A percentile compares a stretch with the other conserved stretches of the same genome.
Evolutionary conservation across 2,797 vertebrate genomes (phyloP).

Genomic region (Sebastiscus albofasciatus): DNA sequence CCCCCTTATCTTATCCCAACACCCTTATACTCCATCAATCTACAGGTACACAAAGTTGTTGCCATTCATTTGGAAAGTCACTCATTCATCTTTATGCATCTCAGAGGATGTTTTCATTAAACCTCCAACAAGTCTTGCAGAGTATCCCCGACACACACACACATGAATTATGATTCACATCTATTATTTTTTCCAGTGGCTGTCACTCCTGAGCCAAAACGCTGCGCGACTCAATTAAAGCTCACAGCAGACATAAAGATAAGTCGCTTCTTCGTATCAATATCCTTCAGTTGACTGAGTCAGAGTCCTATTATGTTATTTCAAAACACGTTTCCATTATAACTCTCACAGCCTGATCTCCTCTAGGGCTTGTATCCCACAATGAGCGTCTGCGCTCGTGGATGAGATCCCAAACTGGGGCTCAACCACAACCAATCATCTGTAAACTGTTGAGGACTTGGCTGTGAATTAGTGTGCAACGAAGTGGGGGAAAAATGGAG

Average conservation of each 20-base stretch:
- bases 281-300: conserved; percentile 40
- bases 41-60: neutral
- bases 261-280: conserved; percentile 26
- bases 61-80: neutral
- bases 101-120: conserved; percentile 15
- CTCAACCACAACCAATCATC: conserved; percentile 45
- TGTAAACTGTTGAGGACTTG: conserved; percentile 32
- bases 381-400: conserved; percentile 14
- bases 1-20: neutral
- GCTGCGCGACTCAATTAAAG: conserved; percentile 13
- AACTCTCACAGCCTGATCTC: conserved; percentile 41
- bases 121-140: conserved; percentile 1
- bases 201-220: conserved; percentile 4
- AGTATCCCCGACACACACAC: neutral
- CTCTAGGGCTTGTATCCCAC: conserved; percentile 36
- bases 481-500: neutral
- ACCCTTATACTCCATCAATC: neutral
- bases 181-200: neutral
- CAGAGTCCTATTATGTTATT: conserved; percentile 47
- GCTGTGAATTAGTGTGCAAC: conserved; percentile 29
- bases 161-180: conserved; percentile 25
- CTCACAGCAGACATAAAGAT: conserved; percentile 17
- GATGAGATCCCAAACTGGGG: conserved; percentile 39
- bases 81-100: conserved; percentile 7
- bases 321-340: conserved; percentile 37